These are phyloP conservation scores for Onchidella celtica DNA, from an alignment of 2,888 invertebrate species.

Conservation along the genomic window DNA sequence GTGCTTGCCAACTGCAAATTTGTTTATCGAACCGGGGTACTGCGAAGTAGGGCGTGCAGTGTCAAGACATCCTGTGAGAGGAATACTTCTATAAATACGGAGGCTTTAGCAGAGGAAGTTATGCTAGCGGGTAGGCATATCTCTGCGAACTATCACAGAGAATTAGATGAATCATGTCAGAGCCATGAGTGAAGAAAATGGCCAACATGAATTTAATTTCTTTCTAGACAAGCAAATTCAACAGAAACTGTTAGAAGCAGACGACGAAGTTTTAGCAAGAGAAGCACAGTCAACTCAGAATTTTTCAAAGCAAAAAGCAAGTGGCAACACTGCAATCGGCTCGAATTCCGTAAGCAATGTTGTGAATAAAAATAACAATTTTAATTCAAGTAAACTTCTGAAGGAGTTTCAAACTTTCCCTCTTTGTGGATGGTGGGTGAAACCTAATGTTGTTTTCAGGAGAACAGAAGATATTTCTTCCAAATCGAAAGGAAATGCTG, in stretches of 20 bases:
- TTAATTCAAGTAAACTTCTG: slow-evolving; percentile 13
- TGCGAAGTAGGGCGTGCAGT: not conserved
- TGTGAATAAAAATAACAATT: slow-evolving; percentile 9
- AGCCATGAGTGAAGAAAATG: slow-evolving; percentile 47
- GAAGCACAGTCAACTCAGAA: not conserved
- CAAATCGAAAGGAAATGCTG: slow-evolving; percentile 35
- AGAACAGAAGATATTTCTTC: slow-evolving; percentile 55
- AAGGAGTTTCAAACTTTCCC: slow-evolving; percentile 50
- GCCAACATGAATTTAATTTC: slow-evolving; percentile 42
- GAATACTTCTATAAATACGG: no score
- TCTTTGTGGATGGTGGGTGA: slow-evolving; percentile 65
- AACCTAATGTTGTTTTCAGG: slow-evolving; percentile 61
- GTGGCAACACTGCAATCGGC: not conserved
- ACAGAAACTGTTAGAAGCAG: slow-evolving; percentile 65
- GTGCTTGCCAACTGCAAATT: slow-evolving; percentile 39
- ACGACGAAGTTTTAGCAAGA: slow-evolving; percentile 52
- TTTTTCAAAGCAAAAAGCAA: not conserved
- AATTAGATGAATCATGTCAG: slow-evolving; percentile 13
- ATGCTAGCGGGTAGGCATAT: no score
- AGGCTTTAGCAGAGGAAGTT: not conserved
- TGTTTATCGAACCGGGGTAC: not conserved
- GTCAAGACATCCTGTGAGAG: no score
- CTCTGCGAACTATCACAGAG: not conserved
- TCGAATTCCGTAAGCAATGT: not conserved
- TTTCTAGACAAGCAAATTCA: slow-evolving; percentile 63